Percentiles rank a stretch among this genome's conserved stretches.
These are phyloP conservation scores for Heliconius nattereri DNA, from an alignment of 1,140 invertebrate genomes.

Conservation along the genomic window DNA sequence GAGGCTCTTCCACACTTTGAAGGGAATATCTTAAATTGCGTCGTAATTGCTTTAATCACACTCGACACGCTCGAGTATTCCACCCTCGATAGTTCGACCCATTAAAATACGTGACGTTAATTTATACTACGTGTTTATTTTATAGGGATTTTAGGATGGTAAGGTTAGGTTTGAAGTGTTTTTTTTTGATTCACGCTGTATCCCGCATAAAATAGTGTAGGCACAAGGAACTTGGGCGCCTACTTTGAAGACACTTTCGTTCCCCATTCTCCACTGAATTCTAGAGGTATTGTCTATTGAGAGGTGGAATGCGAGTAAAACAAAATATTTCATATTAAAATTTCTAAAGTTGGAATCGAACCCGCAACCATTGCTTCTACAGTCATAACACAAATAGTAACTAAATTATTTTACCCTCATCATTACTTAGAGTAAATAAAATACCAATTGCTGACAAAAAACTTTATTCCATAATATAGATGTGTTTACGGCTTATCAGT, in stretches of 20 bases:
- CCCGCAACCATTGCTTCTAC: not conserved
- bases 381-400: not conserved
- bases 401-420: no score
- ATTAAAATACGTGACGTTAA: slow-evolving; percentile 1
- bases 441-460: not conserved
- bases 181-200: no score
- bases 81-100: slow-evolving; percentile 5
- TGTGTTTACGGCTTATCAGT: slow-evolving; percentile 3
- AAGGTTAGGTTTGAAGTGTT: no score
- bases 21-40: slow-evolving; percentile 6
- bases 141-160: not conserved
- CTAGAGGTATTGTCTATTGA: no score
- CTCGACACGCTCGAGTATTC: not conserved
- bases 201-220: no score
- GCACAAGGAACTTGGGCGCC: no score
- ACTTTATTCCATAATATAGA: not conserved
- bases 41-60: slow-evolving; percentile 17
- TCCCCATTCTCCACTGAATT: no score
- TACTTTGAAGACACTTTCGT: no score
- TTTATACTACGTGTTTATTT: slow-evolving; percentile 4
- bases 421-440: not conserved
- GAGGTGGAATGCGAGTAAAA: no score
- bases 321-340: no score
- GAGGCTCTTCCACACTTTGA: not conserved
- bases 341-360: no score